Conservation (phyloP, 92 coral and sea anemone species). For the Montipora capitata region DNA sequence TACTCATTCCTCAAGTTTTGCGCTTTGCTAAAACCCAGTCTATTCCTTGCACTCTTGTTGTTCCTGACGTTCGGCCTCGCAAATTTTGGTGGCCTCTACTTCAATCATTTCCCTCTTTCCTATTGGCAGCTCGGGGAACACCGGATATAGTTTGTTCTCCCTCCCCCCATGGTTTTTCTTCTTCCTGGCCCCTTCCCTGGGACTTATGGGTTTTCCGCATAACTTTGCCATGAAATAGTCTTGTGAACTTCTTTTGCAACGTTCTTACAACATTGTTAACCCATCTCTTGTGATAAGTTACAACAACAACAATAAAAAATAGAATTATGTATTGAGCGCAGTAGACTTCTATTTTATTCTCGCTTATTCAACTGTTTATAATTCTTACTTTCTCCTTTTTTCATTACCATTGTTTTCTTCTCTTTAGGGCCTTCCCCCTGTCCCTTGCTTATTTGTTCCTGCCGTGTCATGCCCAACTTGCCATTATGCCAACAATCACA, state of each 20-base stretch:
- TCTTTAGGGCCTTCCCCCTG: neutral
- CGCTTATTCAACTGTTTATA: neutral
- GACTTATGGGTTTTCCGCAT: neutral
- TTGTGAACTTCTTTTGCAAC: too few relatives aligned
- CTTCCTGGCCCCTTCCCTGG: slow-evolving; percentile 41
- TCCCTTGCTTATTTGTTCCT: slow-evolving; percentile 25
- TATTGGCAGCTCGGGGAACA: slow-evolving; percentile 35
- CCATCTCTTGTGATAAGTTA: neutral
- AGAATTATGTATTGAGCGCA: too few relatives aligned
- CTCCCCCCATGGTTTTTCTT: slow-evolving; percentile 1
- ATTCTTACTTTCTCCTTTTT: neutral
- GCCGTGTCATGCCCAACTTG: slow-evolving; percentile 50
- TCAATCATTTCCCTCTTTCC: slow-evolving; percentile 62
- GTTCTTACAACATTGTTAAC: neutral
- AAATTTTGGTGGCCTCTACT: slow-evolving; percentile 11
- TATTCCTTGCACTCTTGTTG: slow-evolving; percentile 42
- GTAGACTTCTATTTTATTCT: too few relatives aligned
- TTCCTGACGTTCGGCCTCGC: slow-evolving; percentile 73
- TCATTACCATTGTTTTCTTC: too few relatives aligned
- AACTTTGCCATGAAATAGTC: too few relatives aligned
- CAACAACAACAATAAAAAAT: too few relatives aligned
- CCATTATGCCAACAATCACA: slow-evolving; percentile 39
- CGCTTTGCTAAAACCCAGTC: slow-evolving; percentile 22
- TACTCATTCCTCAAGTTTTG: slow-evolving; percentile 37
- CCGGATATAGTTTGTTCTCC: slow-evolving; percentile 23